phyloP scores from a whole-genome alignment of 2,888 invertebrate genomes.

The Molanna angustata region DNA sequence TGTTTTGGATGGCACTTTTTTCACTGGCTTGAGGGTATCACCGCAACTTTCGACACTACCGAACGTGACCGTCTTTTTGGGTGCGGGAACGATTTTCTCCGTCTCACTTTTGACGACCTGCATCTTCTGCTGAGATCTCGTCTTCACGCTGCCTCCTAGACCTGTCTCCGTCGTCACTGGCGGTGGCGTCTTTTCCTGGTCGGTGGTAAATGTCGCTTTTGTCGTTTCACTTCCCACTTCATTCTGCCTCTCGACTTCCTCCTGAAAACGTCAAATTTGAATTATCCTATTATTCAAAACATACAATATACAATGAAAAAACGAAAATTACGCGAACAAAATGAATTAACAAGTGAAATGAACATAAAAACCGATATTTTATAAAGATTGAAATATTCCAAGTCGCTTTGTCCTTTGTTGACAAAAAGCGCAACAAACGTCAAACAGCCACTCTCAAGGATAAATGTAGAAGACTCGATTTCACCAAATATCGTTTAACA shows the following conservation, averaged over 20 bases:
- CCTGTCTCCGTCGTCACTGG: neutral
- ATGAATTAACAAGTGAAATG: no score
- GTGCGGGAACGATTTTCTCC: slow-evolving; percentile 46
- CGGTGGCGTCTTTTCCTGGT: slow-evolving; percentile 1
- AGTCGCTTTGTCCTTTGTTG: slow-evolving; percentile 31
- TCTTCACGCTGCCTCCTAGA: slow-evolving; percentile 31
- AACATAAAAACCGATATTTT: neutral
- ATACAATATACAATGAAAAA: no score
- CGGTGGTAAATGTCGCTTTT: slow-evolving; percentile 9
- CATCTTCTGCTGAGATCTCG: slow-evolving; percentile 55
- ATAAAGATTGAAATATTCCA: neutral
- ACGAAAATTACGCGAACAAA: no score
- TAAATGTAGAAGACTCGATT: slow-evolving; percentile 13
- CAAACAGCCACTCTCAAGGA: slow-evolving; percentile 28
- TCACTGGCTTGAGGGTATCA: slow-evolving; percentile 56
- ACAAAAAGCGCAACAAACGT: slow-evolving; percentile 31
- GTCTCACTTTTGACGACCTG: slow-evolving; percentile 42
- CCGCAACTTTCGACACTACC: slow-evolving; percentile 63
- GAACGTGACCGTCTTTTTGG: slow-evolving; percentile 64
- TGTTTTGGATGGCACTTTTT: slow-evolving; percentile 57
- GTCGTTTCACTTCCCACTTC: slow-evolving; percentile 34
- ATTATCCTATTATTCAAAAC: no score
- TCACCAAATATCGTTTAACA: slow-evolving; percentile 2
- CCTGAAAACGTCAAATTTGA: no score
- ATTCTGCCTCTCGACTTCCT: slow-evolving; percentile 26